Evolutionary conservation across 2,888 invertebrate genomes (phyloP), one percentile per base, ranked within the genome.

Genomic region (Synanthedon formicaeformis): DNA sequence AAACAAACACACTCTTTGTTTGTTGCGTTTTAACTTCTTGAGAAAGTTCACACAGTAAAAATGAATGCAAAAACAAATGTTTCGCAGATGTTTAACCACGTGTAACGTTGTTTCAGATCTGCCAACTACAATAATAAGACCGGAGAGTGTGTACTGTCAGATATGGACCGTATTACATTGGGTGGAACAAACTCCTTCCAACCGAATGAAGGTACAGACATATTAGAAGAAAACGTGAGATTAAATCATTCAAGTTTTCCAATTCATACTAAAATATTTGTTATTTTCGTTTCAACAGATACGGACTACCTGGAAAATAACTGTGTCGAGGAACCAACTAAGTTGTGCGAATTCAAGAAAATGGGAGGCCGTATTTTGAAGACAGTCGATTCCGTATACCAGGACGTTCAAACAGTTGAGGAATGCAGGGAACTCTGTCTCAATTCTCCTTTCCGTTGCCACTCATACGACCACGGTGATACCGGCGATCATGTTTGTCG

Each of bases 401-500:
- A 96, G 86, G 95, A 96, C 69, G 94, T 96, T 51, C 93, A 93
- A 60, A 94, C 93, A 18, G 89, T 94, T 56, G 96, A 96, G 70
- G 96, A 95, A 85, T 96, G 96, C 78, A 91, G 96, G 56, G 96
- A 96, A 74, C 89, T 96, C 58, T 96, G 96, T 78, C 89, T 96
- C 54, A 95, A 94, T 78, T 95, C 96, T 41, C 95, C 95, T 48
- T 96, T 94, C 91, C 90, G 90, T 73, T 97, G 97, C 78, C 96
- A 96, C 79, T 96, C 96, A 10, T 97, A 96, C 79, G 97, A 97
- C 78, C 96, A 94, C 76, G 96, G 96, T 52, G 97, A 96, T 74
- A 96, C 96, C 60, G 96, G 96, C 53, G 96, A 96, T 70, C 93
- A 94, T 89, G 96, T 97, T 51, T 97, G 97, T 87, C 91, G 97